Conservation (phyloP, 2,888 invertebrate species). For the Embidobia sp. region DNA sequence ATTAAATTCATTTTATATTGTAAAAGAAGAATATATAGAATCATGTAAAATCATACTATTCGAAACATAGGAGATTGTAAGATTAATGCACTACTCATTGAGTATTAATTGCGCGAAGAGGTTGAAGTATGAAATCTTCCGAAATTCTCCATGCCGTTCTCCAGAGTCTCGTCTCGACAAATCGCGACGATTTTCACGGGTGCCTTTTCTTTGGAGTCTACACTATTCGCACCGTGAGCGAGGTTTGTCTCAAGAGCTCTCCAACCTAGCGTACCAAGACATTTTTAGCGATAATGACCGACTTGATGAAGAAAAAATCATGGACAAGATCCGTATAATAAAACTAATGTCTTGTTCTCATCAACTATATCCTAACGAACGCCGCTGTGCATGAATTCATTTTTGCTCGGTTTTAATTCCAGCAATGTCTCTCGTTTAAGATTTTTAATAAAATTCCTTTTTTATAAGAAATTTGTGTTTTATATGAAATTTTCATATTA, state of each 20-base stretch:
- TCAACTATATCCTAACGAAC: constrained; percentile 39
- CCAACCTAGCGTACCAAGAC: constrained; percentile 68
- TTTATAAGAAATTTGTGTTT: too few species aligned
- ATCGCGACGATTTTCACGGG: constrained; percentile 64
- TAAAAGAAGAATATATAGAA: constrained; percentile 17
- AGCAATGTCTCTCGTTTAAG: too few species aligned
- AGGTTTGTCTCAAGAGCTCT: constrained; percentile 61
- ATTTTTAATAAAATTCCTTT: too few species aligned
- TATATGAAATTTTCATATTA: too few species aligned
- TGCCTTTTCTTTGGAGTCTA: constrained; percentile 66
- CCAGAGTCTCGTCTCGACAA: constrained; percentile 47
- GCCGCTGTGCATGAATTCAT: background rate
- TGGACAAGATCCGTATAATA: constrained; percentile 68
- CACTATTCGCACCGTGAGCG: constrained; percentile 44
- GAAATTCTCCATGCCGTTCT: constrained; percentile 35
- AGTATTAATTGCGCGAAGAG: constrained; percentile 68
- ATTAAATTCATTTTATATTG: constrained; percentile 25
- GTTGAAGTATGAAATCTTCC: constrained; percentile 44
- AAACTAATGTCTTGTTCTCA: constrained; percentile 30
- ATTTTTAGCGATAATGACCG: constrained; percentile 74
- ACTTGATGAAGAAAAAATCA: constrained; percentile 73
- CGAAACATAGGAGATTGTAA: constrained; percentile 46
- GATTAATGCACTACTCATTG: constrained; percentile 68
- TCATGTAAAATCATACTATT: constrained; percentile 36
- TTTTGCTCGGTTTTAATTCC: background rate